Base-by-base conservation (phyloP, 37 sponge, comb jelly and placozoan species). In the Theonella swinhoei region DNA sequence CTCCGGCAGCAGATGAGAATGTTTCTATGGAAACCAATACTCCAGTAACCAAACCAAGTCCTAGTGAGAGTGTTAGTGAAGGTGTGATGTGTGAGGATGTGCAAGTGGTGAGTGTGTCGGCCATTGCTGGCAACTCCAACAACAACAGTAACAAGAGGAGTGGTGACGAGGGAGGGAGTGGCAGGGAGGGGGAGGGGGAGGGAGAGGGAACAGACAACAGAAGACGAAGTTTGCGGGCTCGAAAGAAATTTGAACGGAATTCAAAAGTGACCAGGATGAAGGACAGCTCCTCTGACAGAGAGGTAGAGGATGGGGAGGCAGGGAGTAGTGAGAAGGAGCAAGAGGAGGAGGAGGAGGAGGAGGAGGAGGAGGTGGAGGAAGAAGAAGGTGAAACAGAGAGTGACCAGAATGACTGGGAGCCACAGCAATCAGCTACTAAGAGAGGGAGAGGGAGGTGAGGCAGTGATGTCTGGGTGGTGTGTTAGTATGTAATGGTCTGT, bases 141-240 rank as follows among this genome's bases (percentile, higher is more conserved):
- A 62, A 61, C 68, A 64, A 64, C 80, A 79, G 54, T 47, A 47
- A 47, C 54, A 47, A 58, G 70, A 60, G 42, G 59, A 68, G 35
- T 20, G 61, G 74, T 39, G 74, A 32, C 1, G 80, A 79, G 47
- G 76, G 54, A 74, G 81, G 47, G 76, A 72, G 39, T 29, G 76
- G 23, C 26, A n/a, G 79, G 7, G 64, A 8, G 31, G 30, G 71
- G 42, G 70, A 26, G 33, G 64, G 8, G 37, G 32, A 3, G 64
- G 54, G 40, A 42, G 68, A 75, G 38, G 68, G 38, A 67, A n/a
- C n/a, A n/a, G n/a, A n/a, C n/a, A 28, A 54, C 61, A 62, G 68
- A 47, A 47, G 54, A 14, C 54, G 54, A 14, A 47, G 54, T 47
- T 14, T 47, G 11, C 7, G 54, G 14, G 14, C 54, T 47, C 54